These are phyloP conservation scores for Xenopus borealis DNA, from an alignment of 2,113 vertebrate species.

Conservation along the genomic window DNA sequence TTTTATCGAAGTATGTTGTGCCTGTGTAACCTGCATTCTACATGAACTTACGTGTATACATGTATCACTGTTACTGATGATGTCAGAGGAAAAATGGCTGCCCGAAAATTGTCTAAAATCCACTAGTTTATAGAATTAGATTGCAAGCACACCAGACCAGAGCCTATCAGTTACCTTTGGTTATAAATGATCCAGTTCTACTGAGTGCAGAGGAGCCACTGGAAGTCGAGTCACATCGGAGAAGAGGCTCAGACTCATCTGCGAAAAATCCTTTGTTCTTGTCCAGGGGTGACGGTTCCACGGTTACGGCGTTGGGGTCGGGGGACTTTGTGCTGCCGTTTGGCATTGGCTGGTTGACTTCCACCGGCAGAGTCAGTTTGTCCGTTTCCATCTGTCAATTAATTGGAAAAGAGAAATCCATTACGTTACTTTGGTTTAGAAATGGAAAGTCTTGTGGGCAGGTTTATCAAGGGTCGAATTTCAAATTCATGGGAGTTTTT, in stretches of 20 bases:
- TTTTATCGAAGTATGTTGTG: no score
- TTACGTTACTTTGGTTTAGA: no score
- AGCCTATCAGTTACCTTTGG: slow-evolving; percentile 79
- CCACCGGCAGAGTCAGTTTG: slow-evolving; percentile 77
- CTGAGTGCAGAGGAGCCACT: slow-evolving; percentile 93
- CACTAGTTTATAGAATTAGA: no score
- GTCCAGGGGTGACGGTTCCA: slow-evolving; percentile 83
- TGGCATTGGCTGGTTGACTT: slow-evolving; percentile 65
- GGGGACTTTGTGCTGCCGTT: slow-evolving; percentile 72
- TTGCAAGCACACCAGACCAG: no score
- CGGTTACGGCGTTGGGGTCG: slow-evolving; percentile 62
- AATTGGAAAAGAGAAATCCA: not conserved
- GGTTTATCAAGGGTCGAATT: no score
- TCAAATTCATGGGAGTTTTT: no score
- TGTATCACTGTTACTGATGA: no score
- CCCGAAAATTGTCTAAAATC: no score
- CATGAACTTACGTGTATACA: no score
- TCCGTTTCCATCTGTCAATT: slow-evolving; percentile 80
- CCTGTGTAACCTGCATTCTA: no score
- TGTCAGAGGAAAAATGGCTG: no score
- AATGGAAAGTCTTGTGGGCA: no score
- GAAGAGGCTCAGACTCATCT: slow-evolving; percentile 90
- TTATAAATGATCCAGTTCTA: slow-evolving; percentile 94
- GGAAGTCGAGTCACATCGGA: slow-evolving; percentile 94
- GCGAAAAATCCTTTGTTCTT: slow-evolving; percentile 88